These are phyloP conservation scores for Pipistrellus pipistrellus DNA, from an alignment of 2,797 vertebrate species.

Conservation along the genomic window DNA sequence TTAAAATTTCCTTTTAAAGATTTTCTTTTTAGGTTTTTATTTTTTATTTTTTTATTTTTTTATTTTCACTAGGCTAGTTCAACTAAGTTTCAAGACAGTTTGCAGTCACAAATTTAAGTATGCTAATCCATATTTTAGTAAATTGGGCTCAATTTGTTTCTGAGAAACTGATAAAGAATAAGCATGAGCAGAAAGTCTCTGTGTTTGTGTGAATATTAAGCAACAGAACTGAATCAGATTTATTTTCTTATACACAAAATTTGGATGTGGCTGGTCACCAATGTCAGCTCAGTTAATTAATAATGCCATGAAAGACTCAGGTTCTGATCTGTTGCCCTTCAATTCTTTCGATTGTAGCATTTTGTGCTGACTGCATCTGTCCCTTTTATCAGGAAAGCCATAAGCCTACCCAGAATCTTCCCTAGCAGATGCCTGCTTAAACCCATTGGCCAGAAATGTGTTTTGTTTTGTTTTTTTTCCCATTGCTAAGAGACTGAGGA, in stretches of 20 bases:
- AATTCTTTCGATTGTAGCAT: not conserved
- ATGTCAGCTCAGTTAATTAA: not conserved
- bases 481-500: not conserved
- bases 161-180: not conserved
- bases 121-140: not conserved
- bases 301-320: not conserved
- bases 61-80: not conserved
- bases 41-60: constrained; percentile 35
- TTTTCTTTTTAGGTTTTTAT: not conserved
- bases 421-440: not conserved
- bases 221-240: not conserved
- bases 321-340: not conserved
- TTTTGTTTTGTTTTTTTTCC: not conserved
- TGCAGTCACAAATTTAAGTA: constrained; percentile 8
- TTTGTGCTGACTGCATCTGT: not conserved
- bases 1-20: constrained; percentile 38
- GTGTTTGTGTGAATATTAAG: not conserved
- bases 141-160: not conserved
- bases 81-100: not conserved
- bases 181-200: not conserved
- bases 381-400: constrained; percentile 1
- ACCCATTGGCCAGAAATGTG: not conserved
- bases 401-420: not conserved
- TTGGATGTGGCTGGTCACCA: not conserved
- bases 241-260: not conserved